A percentile compares a stretch with the other conserved stretches of the same genome.
Conservation (phyloP, 1,140 invertebrate genomes). For the Aphelenchoides avenae region DNA sequence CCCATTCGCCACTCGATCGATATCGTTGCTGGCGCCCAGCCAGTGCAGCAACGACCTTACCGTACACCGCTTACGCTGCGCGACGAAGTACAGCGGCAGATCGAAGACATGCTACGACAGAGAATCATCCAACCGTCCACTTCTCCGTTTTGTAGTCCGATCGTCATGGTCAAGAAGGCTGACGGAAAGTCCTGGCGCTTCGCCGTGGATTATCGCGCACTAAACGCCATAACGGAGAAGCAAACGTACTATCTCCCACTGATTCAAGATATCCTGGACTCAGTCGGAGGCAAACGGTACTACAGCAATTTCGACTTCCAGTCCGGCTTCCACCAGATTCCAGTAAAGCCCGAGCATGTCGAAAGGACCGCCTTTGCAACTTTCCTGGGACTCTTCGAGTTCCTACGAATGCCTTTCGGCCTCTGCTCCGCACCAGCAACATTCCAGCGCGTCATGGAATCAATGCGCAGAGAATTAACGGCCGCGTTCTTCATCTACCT, state of each 20-base stretch:
- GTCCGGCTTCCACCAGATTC: constrained; percentile 14
- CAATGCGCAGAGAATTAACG: constrained; percentile 1
- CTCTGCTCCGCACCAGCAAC: constrained; percentile 9
- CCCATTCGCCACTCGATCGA: constrained; percentile 6
- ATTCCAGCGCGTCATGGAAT: constrained; percentile 18
- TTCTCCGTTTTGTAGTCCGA: constrained; percentile 11
- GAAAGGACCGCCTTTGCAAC: constrained; percentile 20
- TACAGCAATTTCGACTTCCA: constrained; percentile 6
- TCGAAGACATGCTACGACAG: constrained; percentile 29
- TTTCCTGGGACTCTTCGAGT: constrained; percentile 7
- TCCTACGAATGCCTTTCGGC: constrained; percentile 14
- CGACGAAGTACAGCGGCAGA: constrained; percentile 24
- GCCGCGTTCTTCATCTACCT: constrained; percentile 25
- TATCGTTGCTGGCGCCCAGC: not conserved
- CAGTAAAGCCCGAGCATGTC: constrained; percentile 1
- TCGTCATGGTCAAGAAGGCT: constrained; percentile 27
- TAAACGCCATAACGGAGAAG: constrained; percentile 5
- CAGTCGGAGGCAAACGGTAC: constrained; percentile 8
- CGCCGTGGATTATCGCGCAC: constrained; percentile 22
- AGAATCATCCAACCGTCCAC: constrained; percentile 25
- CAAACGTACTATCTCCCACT: constrained; percentile 13
- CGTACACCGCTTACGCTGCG: constrained; percentile 10
- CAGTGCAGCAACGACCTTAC: constrained; percentile 7
- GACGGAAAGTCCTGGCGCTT: constrained; percentile 22
- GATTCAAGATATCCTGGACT: constrained; percentile 10